Conservation (phyloP, 2,113 vertebrate genomes). For the Chionis minor region DNA sequence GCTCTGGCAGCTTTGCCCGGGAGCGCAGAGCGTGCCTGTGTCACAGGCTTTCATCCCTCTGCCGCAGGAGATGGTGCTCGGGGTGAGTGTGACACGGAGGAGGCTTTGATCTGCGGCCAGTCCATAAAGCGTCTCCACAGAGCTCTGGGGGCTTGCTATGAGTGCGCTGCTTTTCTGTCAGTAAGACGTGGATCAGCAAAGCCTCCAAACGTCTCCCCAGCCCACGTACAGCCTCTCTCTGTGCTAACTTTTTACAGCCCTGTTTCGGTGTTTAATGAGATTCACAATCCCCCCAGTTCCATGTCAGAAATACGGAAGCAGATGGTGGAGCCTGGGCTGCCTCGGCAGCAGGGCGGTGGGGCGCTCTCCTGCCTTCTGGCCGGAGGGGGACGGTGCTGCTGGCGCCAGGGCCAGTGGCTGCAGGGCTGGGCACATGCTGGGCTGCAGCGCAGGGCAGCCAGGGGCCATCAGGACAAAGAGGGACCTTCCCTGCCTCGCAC, state of each 20-base stretch:
- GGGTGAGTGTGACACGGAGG: neutral
- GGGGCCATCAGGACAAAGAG: neutral
- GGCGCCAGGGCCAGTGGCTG: fast-evolving
- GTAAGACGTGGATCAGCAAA: neutral
- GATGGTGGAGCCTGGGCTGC: neutral
- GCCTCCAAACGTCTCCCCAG: neutral
- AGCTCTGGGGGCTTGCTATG: neutral
- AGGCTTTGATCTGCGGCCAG: neutral
- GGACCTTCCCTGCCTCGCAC: neutral
- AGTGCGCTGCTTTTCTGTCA: neutral
- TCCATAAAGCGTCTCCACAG: neutral
- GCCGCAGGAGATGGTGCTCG: neutral
- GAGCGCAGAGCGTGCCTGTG: neutral
- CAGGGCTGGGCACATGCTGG: neutral
- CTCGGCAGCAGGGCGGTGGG: neutral
- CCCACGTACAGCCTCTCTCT: neutral
- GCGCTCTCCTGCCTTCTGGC: neutral
- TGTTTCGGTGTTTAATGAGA: neutral
- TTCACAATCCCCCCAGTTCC: neutral
- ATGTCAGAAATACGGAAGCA: neutral
- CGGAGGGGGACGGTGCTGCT: fast-evolving
- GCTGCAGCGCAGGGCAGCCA: fast-evolving
- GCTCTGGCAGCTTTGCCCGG: neutral
- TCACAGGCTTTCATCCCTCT: neutral
- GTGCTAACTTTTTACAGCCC: neutral